Evolutionary conservation across 2,888 invertebrate species (phyloP).

Genomic region (Aphodius granarius): DNA sequence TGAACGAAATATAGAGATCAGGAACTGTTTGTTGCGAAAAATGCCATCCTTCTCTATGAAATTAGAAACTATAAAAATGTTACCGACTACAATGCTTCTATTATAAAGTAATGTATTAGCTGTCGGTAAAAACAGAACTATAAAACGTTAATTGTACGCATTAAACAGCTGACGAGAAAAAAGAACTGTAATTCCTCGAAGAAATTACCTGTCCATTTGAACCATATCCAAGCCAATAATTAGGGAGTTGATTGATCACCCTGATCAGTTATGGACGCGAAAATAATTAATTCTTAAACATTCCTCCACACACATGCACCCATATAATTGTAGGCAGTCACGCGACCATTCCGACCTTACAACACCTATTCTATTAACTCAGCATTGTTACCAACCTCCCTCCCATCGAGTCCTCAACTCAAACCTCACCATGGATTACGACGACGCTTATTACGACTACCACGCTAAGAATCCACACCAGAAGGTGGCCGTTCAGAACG

Average conservation of each 20-base stretch:
- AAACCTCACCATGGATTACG: constrained; percentile 6
- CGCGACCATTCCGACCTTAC: constrained; percentile 34
- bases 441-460: constrained; percentile 5
- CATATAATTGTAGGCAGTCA: constrained; percentile 39
- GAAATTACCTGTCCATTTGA: not conserved
- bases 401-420: not conserved
- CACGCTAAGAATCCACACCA: constrained; percentile 42
- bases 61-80: too few relatives aligned
- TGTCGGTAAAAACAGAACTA: not conserved
- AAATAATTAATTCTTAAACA: constrained; percentile 42
- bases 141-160: not conserved
- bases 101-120: too few relatives aligned
- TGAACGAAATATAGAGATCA: too few relatives aligned
- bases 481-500: constrained; percentile 32
- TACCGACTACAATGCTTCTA: too few relatives aligned
- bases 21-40: too few relatives aligned
- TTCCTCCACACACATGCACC: constrained; percentile 32
- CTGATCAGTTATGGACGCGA: constrained; percentile 37
- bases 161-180: not conserved
- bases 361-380: not conserved
- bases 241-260: constrained; percentile 42
- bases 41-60: too few relatives aligned
- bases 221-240: constrained; percentile 33
- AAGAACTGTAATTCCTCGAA: not conserved
- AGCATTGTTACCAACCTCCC: constrained; percentile 5